Conservation (phyloP, 2,888 invertebrate species). For the Spodoptera littoralis region DNA sequence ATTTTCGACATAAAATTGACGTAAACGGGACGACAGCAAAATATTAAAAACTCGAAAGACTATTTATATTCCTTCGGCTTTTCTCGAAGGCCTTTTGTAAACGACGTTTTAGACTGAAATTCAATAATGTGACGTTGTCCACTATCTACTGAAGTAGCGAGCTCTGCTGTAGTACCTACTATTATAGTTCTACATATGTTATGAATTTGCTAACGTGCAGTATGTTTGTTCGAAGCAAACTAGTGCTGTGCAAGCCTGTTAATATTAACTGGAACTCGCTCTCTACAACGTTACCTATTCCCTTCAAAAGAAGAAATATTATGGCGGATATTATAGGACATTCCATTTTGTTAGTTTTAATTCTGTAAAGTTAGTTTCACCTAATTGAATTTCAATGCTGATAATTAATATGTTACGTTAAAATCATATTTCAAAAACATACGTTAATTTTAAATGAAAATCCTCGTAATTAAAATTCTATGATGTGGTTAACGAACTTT, state of each 20-base stretch:
- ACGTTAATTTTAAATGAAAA: not conserved
- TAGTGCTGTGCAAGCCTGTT: constrained; percentile 54
- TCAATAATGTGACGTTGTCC: constrained; percentile 64
- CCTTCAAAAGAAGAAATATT: constrained; percentile 32
- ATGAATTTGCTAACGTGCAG: constrained; percentile 57
- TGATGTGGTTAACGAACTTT: not conserved
- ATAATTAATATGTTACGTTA: too few relatives aligned
- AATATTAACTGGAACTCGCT: constrained; percentile 61
- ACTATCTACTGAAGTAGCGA: constrained; percentile 34
- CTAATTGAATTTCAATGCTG: too few relatives aligned
- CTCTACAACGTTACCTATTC: constrained; percentile 26
- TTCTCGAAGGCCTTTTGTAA: constrained; percentile 40
- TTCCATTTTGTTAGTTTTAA: too few relatives aligned
- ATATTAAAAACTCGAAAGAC: constrained; percentile 18
- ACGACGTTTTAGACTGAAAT: constrained; percentile 65
- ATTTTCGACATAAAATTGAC: constrained; percentile 1
- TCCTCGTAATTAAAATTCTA: not conserved
- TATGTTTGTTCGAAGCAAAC: constrained; percentile 67
- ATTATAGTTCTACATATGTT: constrained; percentile 22
- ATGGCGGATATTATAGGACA: constrained; percentile 12
- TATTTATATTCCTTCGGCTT: constrained; percentile 21
- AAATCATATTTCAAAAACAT: too few relatives aligned
- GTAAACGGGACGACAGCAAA: constrained; percentile 16
- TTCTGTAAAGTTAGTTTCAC: too few relatives aligned
- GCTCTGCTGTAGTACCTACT: constrained; percentile 22